Percentiles rank a stretch among this genome's conserved stretches.
phyloP scores from a whole-genome alignment of 1,140 invertebrate genomes.

The Philotrypesis tridentata region DNA sequence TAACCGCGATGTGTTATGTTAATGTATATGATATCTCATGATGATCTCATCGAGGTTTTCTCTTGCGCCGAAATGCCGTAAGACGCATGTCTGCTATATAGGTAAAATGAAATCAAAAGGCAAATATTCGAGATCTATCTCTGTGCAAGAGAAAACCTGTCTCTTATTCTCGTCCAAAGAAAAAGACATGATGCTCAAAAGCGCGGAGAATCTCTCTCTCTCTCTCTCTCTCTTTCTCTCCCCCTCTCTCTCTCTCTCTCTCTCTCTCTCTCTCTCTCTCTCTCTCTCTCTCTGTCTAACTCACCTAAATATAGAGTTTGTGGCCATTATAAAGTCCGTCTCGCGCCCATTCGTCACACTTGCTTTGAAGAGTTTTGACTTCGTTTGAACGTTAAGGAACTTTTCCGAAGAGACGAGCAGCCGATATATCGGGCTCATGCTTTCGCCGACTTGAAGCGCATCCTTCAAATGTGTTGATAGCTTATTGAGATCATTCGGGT shows the following conservation, averaged over 20 bases:
- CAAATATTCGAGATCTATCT: neutral
- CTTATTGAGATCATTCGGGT: constrained; percentile 83
- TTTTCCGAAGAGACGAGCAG: constrained; percentile 84
- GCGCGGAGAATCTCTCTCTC: neutral
- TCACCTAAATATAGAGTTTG: constrained; percentile 87
- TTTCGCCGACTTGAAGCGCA: constrained; percentile 79
- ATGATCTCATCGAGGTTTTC: neutral
- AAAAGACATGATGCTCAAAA: neutral
- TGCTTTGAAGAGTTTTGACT: constrained; percentile 87
- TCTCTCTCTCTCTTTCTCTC: too few relatives aligned
- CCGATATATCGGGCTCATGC: constrained; percentile 85
- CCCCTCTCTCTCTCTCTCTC: too few relatives aligned
- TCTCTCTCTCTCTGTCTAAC: too few relatives aligned
- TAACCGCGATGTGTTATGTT: neutral
- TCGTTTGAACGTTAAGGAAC: constrained; percentile 89
- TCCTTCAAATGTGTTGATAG: constrained; percentile 85
- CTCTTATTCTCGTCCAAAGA: neutral
- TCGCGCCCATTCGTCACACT: constrained; percentile 79
- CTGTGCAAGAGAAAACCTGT: neutral
- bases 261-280: too few relatives aligned
- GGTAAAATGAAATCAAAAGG: neutral
- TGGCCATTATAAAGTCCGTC: constrained; percentile 92
- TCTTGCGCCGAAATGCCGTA: neutral
- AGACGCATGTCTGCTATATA: neutral
- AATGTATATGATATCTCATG: neutral